A percentile compares a stretch with the other conserved stretches of the same genome.
Evolutionary conservation across 2,113 vertebrate genomes (phyloP).

Genomic region (Chamaetylas fuelleborni): DNA sequence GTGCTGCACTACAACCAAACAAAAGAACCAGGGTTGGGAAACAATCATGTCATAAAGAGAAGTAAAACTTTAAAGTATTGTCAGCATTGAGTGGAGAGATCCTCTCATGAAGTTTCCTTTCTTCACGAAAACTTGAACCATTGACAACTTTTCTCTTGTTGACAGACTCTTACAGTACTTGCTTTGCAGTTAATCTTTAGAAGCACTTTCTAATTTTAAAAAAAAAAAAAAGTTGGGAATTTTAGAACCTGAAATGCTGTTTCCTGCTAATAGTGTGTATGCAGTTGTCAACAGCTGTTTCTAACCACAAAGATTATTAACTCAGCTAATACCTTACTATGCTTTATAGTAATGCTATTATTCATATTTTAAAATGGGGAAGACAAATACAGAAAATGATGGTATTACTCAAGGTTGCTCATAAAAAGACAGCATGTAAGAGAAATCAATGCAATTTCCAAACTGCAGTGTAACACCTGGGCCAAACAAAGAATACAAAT

Average conservation of each 20-base stretch:
- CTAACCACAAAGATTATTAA: neutral
- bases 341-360: neutral
- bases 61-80: neutral
- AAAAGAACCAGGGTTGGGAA: constrained; percentile 17
- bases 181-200: neutral
- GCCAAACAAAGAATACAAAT: neutral
- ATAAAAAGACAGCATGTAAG: neutral
- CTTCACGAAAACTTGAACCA: neutral
- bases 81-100: neutral
- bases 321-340: neutral
- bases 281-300: neutral
- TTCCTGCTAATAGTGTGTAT: neutral
- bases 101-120: neutral
- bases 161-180: neutral
- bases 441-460: constrained; percentile 18
- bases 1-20: constrained; percentile 76
- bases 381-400: neutral
- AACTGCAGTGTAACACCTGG: neutral
- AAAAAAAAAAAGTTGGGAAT: neutral
- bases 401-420: constrained; percentile 14
- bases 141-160: neutral
- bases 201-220: neutral
- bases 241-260: neutral
- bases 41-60: neutral
- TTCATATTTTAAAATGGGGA: neutral